phyloP scores from a whole-genome alignment of 2,113 vertebrate genomes.

The Penelope pileata region DNA sequence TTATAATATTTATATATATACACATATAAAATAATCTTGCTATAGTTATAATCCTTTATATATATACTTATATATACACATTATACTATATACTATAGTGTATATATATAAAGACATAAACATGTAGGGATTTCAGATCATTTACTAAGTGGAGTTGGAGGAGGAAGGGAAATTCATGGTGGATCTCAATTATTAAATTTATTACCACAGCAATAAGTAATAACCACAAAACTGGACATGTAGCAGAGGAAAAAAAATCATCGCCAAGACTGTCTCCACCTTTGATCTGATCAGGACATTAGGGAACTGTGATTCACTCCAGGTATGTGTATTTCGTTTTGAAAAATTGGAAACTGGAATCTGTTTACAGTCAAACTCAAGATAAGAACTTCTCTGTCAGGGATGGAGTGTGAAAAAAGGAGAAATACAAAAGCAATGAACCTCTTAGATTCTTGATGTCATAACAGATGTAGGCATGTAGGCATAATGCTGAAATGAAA shows the following conservation, averaged over 20 bases:
- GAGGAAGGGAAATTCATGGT: neutral
- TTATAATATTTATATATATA: neutral
- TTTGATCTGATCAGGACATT: neutral
- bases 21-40: too few relatives aligned
- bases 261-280: neutral
- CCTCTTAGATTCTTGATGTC: neutral
- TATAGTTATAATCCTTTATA: neutral
- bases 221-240: neutral
- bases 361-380: neutral
- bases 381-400: neutral
- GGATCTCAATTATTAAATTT: neutral
- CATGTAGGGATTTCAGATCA: neutral
- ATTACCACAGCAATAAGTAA: neutral
- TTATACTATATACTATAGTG: too few relatives aligned
- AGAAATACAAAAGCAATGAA: neutral
- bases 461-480: rapidly evolving
- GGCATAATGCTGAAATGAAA: neutral
- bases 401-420: neutral
- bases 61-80: neutral
- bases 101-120: neutral
- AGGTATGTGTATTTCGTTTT: neutral
- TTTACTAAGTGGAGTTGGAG: neutral
- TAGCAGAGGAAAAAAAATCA: neutral
- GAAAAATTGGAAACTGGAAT: neutral
- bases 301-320: neutral